Percentiles rank a stretch among this genome's conserved stretches.
phyloP scores from a whole-genome alignment of 2,113 vertebrate species.

The Bufo gargarizans region DNA sequence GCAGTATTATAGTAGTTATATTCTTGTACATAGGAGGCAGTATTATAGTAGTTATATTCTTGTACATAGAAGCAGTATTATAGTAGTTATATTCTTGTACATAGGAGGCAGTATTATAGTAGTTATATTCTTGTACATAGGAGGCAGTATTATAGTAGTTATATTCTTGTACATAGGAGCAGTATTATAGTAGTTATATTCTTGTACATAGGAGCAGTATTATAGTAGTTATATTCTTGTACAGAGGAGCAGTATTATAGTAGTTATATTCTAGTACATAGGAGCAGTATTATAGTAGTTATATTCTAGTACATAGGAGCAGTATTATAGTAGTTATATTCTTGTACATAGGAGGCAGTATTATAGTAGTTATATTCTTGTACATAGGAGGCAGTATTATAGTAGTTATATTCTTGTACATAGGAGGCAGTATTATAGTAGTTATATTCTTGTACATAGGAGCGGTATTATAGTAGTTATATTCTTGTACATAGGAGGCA shows the following conservation, averaged over 20 bases:
- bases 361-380: not conserved
- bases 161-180: too few relatives aligned
- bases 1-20: not conserved
- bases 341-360: not conserved
- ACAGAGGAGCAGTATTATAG: not conserved
- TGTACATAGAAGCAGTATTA: not conserved
- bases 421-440: too few relatives aligned
- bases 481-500: too few relatives aligned
- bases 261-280: slow-evolving; percentile 1
- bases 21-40: not conserved
- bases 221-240: not conserved
- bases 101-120: not conserved
- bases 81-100: not conserved
- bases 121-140: not conserved
- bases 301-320: not conserved
- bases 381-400: not conserved
- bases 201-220: not conserved
- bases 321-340: not conserved
- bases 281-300: not conserved
- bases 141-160: not conserved
- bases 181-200: not conserved
- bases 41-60: not conserved
- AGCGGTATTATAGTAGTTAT: not conserved
- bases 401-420: not conserved
- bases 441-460: too few relatives aligned